These are phyloP conservation scores for Melipona beecheii DNA, from an alignment of 2,888 invertebrate species.

Conservation along the genomic window DNA sequence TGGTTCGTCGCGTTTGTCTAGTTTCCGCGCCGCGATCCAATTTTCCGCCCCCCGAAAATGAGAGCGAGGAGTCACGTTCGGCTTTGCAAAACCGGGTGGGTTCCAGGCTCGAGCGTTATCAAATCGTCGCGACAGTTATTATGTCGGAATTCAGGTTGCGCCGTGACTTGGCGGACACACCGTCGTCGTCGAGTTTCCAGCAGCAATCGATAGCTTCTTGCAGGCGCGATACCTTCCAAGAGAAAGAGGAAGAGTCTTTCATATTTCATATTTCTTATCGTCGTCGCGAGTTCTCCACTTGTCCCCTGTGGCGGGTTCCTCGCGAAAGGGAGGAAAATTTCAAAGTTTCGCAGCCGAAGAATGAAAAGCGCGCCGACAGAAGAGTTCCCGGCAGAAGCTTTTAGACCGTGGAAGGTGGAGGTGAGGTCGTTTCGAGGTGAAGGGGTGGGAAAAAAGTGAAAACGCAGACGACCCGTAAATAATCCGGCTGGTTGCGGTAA, in stretches of 20 bases:
- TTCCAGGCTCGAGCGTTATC: background rate
- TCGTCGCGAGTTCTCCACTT: background rate
- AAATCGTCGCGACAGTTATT: slow-evolving; percentile 32
- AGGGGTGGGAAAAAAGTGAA: background rate
- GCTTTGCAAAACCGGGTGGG: background rate
- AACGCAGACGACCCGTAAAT: slow-evolving; percentile 13
- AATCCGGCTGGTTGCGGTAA: background rate
- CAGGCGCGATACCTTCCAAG: background rate
- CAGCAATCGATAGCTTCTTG: slow-evolving; percentile 35
- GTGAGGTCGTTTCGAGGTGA: background rate
- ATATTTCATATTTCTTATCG: slow-evolving; percentile 16
- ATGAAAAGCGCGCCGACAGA: background rate
- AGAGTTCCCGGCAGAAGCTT: background rate
- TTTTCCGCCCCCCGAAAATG: no score
- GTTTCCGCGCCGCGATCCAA: no score
- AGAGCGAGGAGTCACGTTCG: background rate
- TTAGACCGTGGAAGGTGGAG: background rate
- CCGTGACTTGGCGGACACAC: slow-evolving; percentile 39
- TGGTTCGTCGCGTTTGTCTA: no score
- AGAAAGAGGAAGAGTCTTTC: background rate
- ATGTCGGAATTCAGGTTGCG: slow-evolving; percentile 17
- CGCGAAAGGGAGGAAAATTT: background rate
- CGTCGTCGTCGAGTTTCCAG: background rate
- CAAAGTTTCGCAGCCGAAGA: background rate
- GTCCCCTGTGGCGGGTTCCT: background rate